Evolutionary conservation across 2,888 invertebrate species (phyloP).

Genomic region (Sphinx pinastri): DNA sequence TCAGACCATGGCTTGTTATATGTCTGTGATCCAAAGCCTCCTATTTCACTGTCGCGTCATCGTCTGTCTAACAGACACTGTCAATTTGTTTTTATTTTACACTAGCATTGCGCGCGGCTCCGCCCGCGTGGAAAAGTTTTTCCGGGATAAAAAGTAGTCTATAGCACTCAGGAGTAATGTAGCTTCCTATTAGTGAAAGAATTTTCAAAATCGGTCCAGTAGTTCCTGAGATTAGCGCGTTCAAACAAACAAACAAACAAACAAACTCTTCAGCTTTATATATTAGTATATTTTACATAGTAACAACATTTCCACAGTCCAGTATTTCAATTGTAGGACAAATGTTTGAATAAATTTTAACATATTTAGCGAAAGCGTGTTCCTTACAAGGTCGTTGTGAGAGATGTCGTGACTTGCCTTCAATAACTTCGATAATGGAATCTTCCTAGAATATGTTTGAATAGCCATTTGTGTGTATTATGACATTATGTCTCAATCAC

Average conservation of each 20-base stretch:
- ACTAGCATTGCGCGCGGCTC: too few species aligned
- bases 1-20: too few species aligned
- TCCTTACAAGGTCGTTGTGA: slow-evolving; percentile 57
- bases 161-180: too few species aligned
- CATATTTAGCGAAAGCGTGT: slow-evolving; percentile 69
- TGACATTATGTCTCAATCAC: neutral
- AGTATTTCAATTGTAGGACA: neutral
- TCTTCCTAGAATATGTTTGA: slow-evolving; percentile 24
- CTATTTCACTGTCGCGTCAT: too few species aligned
- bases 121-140: too few species aligned
- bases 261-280: too few species aligned
- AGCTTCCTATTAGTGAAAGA: too few species aligned
- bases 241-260: too few species aligned
- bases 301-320: neutral
- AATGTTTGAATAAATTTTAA: slow-evolving; percentile 43
- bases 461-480: slow-evolving; percentile 19
- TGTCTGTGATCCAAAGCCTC: too few species aligned
- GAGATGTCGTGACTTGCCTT: slow-evolving; percentile 27
- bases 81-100: neutral
- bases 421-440: slow-evolving; percentile 23
- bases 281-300: slow-evolving; percentile 5
- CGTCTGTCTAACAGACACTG: neutral
- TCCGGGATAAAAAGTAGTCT: too few species aligned
- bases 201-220: too few species aligned
- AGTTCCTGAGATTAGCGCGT: too few species aligned